Percentiles rank a stretch among this genome's conserved stretches.
phyloP scores from a whole-genome alignment of 2,888 invertebrate species.

The Tridacna gigas region DNA sequence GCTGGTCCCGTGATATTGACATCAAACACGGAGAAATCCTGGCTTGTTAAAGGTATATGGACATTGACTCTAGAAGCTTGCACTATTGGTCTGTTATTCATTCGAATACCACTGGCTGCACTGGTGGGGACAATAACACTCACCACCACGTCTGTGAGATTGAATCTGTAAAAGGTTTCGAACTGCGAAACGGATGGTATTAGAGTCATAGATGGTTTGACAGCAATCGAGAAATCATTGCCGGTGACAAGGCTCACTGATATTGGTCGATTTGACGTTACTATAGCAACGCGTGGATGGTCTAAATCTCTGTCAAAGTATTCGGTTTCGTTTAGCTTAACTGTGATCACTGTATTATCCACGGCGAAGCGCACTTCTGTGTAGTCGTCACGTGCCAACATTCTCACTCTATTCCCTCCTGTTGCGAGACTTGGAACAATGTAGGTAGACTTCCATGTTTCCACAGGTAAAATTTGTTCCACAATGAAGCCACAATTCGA shows the following conservation, averaged over 20 bases:
- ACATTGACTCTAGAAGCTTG: conserved; percentile 7
- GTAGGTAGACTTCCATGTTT: conserved; percentile 37
- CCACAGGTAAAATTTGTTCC: conserved; percentile 41
- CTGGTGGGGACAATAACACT: conserved; percentile 28
- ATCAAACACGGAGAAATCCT: conserved; percentile 12
- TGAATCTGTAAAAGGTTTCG: conserved; percentile 29
- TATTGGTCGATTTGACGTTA: conserved; percentile 37
- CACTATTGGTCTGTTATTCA: conserved; percentile 35
- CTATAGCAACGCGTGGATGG: conserved; percentile 3
- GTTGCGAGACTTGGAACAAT: conserved; percentile 33
- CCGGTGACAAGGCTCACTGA: conserved; percentile 34
- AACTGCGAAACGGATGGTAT: conserved; percentile 42
- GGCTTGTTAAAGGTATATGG: conserved; percentile 3
- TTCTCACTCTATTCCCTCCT: conserved; percentile 34
- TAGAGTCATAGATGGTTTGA: conserved; percentile 41
- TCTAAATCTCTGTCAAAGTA: conserved; percentile 21
- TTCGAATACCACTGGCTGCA: conserved; percentile 11
- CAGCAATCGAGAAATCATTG: conserved; percentile 4
- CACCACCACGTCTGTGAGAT: background rate
- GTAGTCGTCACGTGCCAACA: conserved; percentile 46
- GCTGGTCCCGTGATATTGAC: background rate
- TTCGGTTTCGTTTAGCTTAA: conserved; percentile 24
- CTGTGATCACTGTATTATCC: background rate
- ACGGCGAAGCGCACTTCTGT: conserved; percentile 27
- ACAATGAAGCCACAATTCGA: conserved; percentile 39